Evolutionary conservation across 2,888 invertebrate genomes (phyloP).

Genomic region (Plebejus anna): DNA sequence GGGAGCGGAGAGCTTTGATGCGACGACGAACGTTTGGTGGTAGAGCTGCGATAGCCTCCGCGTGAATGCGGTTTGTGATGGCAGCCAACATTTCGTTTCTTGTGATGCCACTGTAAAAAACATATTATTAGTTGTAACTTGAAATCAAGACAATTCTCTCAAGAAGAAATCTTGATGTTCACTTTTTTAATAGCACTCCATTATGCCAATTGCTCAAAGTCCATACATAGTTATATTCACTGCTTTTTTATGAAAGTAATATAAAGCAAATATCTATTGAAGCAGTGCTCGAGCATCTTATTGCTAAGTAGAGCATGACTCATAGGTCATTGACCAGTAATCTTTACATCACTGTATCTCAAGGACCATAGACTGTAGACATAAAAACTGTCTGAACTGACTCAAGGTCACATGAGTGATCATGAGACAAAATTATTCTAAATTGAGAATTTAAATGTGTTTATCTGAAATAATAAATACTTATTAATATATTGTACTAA

Average conservation of each 20-base stretch:
- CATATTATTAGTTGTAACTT: constrained; percentile 5
- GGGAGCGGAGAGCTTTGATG: constrained; percentile 90
- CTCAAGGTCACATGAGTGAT: background rate
- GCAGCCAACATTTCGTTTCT: constrained; percentile 81
- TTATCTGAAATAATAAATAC: no score
- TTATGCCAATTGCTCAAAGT: background rate
- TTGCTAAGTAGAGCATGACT: constrained; percentile 61
- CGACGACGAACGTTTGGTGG: constrained; percentile 89
- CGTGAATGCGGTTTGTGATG: constrained; percentile 78
- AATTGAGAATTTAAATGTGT: no score
- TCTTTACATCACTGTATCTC: constrained; percentile 39
- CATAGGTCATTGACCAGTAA: constrained; percentile 63
- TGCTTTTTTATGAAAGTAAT: background rate
- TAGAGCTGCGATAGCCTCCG: constrained; percentile 81
- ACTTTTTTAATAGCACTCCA: background rate
- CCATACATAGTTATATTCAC: background rate
- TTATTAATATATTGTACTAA: no score
- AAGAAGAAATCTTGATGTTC: no score
- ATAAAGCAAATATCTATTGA: constrained; percentile 12
- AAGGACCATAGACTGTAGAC: constrained; percentile 17
- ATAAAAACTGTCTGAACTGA: constrained; percentile 9
- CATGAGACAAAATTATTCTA: no score
- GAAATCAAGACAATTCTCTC: no score
- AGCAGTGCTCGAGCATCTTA: constrained; percentile 23
- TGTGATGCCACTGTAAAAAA: constrained; percentile 56